Conservation (phyloP, 2,797 vertebrate species). For the Smutsia temminckii region DNA sequence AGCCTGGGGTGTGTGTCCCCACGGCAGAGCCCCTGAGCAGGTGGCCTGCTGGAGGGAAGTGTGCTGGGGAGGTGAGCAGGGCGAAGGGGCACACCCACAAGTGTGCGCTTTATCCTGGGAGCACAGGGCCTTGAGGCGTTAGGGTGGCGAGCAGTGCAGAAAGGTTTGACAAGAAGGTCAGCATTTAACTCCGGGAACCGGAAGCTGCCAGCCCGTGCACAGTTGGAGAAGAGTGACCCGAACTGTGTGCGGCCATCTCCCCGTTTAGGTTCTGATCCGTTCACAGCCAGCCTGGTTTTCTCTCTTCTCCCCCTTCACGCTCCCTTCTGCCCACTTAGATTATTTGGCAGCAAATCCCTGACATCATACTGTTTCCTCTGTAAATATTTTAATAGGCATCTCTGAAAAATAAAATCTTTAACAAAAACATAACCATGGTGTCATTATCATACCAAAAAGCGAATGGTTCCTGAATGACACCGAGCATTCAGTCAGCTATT, state of each 20-base stretch:
- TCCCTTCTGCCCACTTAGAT: background rate
- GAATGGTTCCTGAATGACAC: background rate
- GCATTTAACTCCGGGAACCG: accelerated
- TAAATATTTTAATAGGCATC: background rate
- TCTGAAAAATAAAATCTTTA: background rate
- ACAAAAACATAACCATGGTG: background rate
- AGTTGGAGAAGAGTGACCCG: accelerated
- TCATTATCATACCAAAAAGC: background rate
- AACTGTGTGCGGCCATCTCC: accelerated
- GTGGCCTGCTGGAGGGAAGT: background rate
- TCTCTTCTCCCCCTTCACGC: background rate
- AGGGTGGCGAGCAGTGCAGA: accelerated
- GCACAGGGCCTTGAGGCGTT: background rate
- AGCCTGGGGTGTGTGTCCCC: accelerated
- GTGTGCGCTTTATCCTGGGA: background rate
- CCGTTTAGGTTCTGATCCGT: accelerated
- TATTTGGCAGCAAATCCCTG: background rate
- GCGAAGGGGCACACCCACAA: accelerated
- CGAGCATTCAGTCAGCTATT: background rate
- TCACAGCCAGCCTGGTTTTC: accelerated
- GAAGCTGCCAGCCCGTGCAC: accelerated
- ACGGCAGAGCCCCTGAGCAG: accelerated
- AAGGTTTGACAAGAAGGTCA: background rate
- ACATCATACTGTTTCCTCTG: background rate
- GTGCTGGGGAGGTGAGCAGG: accelerated